Base-by-base conservation (phyloP, 2,888 invertebrate genomes). In the Drymonia ruficornis region DNA sequence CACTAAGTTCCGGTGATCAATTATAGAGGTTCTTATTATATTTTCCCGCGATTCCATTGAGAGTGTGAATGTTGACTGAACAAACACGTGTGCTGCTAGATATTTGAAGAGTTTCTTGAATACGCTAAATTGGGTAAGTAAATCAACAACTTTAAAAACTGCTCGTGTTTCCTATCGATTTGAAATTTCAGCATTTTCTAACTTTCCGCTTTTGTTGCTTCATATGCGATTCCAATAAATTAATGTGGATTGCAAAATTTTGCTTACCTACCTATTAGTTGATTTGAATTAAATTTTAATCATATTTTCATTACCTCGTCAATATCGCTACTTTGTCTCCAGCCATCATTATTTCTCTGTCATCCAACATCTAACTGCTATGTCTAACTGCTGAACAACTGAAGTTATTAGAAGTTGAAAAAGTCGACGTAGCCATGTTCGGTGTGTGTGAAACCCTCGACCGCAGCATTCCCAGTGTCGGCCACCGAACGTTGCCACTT, bases 381-480 rank as follows among this genome's bases (percentile, higher is more conserved):
- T 78, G 72, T 81, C 75, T 78, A 73, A 57, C 60, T 60, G 68
- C 63, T 63, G 70, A 71, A 75, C 74, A 81, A 69, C 65, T 72
- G 68, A 70, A 59, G 65, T 65, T 62, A 65, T 59, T 61, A 70
- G 74, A 75, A 68, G 63, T 59, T 50, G 38, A 50, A 82, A 86
- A 88, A 88, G 77, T 65, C 54, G 78, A 67, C 61, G 65, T 70
- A 56, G 58, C 89, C 89, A 78, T 87, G 83, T 70, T 68, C 58
- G 82, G 81, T 67, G 83, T 86, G 88, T 87, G 86, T 84, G 87
- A 88, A 88, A 75, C 83, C 73, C 72, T 72, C 72, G 74, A 80
- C 78, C 80, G 74, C 82, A 78, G 71, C 77, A 81, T 89, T 90
- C 87, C 81, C 89, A 84, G 80, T 77, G 76, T 57, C 54, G 62